A percentile compares a stretch with the other conserved stretches of the same genome.
These are phyloP conservation scores for Fulica atra DNA, from an alignment of 2,113 vertebrate species.

Conservation along the genomic window DNA sequence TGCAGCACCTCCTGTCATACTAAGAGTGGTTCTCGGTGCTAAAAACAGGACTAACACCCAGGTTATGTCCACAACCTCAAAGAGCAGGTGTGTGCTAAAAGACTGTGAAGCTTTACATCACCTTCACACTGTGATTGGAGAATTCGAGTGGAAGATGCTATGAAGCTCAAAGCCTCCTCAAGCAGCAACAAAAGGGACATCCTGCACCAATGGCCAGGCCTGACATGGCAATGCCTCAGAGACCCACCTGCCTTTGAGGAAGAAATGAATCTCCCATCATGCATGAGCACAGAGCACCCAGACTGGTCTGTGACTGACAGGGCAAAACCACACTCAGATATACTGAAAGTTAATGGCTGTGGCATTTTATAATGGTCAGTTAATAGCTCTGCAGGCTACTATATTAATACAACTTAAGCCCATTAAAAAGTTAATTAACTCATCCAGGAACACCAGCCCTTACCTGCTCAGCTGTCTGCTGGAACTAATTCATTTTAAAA, in stretches of 20 bases:
- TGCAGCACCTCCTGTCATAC: background rate
- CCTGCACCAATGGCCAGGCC: fast-evolving
- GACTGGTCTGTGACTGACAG: too few species aligned
- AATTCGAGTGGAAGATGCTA: background rate
- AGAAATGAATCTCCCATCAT: fast-evolving
- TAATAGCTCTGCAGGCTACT: background rate
- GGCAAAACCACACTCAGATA: background rate
- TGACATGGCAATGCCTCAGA: fast-evolving
- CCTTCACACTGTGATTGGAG: fast-evolving
- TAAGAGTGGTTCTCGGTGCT: too few species aligned
- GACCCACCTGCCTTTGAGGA: background rate
- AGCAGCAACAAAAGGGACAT: background rate
- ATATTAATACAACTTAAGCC: background rate
- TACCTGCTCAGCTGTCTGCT: background rate
- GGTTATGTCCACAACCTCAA: background rate
- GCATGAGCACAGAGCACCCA: fast-evolving
- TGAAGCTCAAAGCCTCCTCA: slow-evolving; percentile 5
- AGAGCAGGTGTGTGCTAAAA: background rate
- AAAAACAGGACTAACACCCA: background rate
- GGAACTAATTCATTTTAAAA: background rate
- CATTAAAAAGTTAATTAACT: background rate
- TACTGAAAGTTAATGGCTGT: background rate
- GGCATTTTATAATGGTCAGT: background rate
- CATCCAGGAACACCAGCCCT: background rate
- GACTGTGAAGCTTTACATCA: background rate